A percentile compares a stretch with the other conserved stretches of the same genome.
Evolutionary conservation across 2,113 vertebrate species (phyloP).

Genomic region (Amphiprion percula): DNA sequence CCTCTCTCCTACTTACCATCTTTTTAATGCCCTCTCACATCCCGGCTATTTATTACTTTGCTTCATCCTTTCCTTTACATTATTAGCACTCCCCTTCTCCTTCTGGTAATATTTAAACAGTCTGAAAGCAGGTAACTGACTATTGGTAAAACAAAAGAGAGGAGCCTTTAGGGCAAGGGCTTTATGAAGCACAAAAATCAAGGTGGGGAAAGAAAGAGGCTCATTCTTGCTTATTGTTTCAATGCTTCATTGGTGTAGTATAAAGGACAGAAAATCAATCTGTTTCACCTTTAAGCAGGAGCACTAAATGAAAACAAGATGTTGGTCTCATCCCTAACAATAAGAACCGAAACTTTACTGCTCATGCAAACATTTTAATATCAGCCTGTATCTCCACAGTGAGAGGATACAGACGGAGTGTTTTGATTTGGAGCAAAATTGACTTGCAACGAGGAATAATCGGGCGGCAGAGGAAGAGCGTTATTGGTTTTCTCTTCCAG

Average conservation of each 20-base stretch:
- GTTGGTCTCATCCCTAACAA: conserved; percentile 25
- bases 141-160: conserved; percentile 49
- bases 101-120: conserved; percentile 42
- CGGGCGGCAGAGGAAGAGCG: conserved; percentile 17
- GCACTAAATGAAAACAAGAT: conserved; percentile 41
- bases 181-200: conserved; percentile 49
- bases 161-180: conserved; percentile 33
- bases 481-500: conserved; percentile 48
- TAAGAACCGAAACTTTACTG: conserved; percentile 20
- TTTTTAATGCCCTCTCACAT: neutral
- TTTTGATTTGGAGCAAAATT: conserved; percentile 52
- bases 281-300: conserved; percentile 35
- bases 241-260: conserved; percentile 14
- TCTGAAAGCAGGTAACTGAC: conserved; percentile 40
- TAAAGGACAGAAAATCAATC: conserved; percentile 52
- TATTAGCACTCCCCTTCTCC: conserved; percentile 4
- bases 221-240: conserved; percentile 37
- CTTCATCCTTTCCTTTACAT: conserved; percentile 5
- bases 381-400: conserved; percentile 2
- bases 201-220: conserved; percentile 36
- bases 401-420: neutral
- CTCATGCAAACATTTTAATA: conserved; percentile 42
- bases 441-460: conserved; percentile 41
- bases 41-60: neutral
- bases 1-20: neutral